A percentile compares a stretch with the other conserved stretches of the same genome.
These are phyloP conservation scores for Heliconius ethilla DNA, from an alignment of 2,888 invertebrate genomes.

Conservation along the genomic window DNA sequence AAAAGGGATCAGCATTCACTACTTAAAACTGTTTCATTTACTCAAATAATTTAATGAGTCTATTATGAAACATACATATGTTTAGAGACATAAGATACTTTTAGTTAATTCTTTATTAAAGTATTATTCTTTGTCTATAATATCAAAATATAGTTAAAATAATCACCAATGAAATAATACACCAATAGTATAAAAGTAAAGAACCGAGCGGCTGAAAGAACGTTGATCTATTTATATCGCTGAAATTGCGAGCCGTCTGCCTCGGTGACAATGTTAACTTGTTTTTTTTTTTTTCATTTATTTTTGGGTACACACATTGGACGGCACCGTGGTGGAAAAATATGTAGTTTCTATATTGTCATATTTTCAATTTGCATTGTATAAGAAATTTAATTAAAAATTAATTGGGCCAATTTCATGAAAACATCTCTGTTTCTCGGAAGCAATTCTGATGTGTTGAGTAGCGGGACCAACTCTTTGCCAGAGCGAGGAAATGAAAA, in stretches of 20 bases:
- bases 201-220: slow-evolving; percentile 26
- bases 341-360: not conserved
- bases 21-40: no score
- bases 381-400: not conserved
- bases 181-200: slow-evolving; percentile 1
- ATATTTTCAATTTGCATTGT: not conserved
- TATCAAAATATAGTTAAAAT: not conserved
- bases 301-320: slow-evolving; percentile 18
- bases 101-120: no score
- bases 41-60: no score
- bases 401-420: not conserved
- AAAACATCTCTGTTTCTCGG: not conserved
- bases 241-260: slow-evolving; percentile 32
- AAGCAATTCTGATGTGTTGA: not conserved
- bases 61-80: no score
- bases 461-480: no score
- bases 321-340: not conserved
- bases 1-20: no score
- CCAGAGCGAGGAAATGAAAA: no score
- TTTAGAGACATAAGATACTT: no score
- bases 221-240: slow-evolving; percentile 36
- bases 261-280: slow-evolving; percentile 43
- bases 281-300: slow-evolving; percentile 32
- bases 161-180: slow-evolving; percentile 15
- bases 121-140: no score